Conservation (phyloP, 2,888 invertebrate species). For the Matsumyia berberina region DNA sequence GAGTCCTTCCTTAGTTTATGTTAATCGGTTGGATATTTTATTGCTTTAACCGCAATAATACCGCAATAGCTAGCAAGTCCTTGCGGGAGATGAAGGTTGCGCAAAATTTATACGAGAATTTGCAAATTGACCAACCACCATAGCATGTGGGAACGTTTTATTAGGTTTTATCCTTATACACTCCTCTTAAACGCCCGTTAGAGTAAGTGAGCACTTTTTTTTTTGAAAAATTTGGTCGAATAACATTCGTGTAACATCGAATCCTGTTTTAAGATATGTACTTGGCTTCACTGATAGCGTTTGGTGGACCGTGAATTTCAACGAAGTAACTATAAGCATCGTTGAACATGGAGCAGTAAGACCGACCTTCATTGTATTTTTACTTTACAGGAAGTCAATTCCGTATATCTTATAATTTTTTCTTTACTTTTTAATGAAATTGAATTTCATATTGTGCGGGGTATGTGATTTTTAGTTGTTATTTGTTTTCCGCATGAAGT, state of each 20-base stretch:
- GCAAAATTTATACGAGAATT: constrained; percentile 37
- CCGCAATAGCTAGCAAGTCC: neutral
- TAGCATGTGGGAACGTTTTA: constrained; percentile 12
- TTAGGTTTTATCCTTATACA: neutral
- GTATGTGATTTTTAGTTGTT: neutral
- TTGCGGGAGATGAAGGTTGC: neutral
- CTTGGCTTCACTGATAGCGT: constrained; percentile 9
- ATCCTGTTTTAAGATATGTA: neutral
- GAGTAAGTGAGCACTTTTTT: neutral
- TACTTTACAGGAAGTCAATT: constrained; percentile 1
- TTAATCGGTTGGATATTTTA: constrained; percentile 33
- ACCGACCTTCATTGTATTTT: constrained; percentile 3
- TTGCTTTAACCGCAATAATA: neutral
- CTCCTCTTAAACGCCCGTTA: neutral
- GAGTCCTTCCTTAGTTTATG: constrained; percentile 23
- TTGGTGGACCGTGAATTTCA: constrained; percentile 17
- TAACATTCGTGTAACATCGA: neutral
- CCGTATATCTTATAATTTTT: neutral
- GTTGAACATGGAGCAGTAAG: constrained; percentile 10
- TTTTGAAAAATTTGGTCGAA: constrained; percentile 7
- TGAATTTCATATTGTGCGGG: constrained; percentile 24
- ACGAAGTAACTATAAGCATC: constrained; percentile 19
- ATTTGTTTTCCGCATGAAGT: neutral
- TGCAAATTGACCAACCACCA: constrained; percentile 23
- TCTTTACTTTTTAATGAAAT: constrained; percentile 12